These are phyloP conservation scores for Orcinus orca DNA, from an alignment of 2,113 vertebrate genomes.

Conservation along the genomic window DNA sequence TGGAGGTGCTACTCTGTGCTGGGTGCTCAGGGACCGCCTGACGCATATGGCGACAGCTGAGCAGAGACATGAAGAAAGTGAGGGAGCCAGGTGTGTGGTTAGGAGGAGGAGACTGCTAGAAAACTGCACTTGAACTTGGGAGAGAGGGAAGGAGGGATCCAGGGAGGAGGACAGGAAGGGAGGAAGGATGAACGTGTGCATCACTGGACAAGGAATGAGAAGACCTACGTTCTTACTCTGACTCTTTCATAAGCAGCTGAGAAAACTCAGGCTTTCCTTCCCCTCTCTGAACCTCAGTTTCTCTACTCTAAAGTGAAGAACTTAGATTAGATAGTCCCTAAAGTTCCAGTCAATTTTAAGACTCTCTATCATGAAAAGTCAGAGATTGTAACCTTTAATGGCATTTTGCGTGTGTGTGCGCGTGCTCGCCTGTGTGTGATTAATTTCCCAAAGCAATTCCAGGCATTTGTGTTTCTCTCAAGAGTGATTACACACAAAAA, in stretches of 20 bases:
- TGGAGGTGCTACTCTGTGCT: accelerated
- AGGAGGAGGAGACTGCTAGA: not conserved
- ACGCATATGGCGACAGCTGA: not conserved
- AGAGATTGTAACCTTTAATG: not conserved
- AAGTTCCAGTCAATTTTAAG: not conserved
- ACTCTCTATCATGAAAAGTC: not conserved
- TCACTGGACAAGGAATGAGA: not conserved
- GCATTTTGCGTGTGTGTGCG: no score
- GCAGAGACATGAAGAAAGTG: not conserved
- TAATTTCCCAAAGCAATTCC: constrained; percentile 18
- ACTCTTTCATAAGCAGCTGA: not conserved
- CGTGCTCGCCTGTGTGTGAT: accelerated
- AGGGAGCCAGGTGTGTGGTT: not conserved
- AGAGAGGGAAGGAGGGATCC: not conserved
- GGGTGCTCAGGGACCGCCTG: not conserved
- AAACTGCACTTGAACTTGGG: not conserved
- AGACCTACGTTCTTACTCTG: not conserved
- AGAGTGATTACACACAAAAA: not conserved
- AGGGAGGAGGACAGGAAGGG: not conserved
- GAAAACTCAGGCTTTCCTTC: not conserved
- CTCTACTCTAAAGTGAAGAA: not conserved
- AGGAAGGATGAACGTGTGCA: not conserved
- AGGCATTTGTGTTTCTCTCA: not conserved
- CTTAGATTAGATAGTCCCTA: not conserved
- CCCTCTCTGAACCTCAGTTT: not conserved